phyloP scores from a whole-genome alignment of 2,888 invertebrate genomes.

The Sminthurides aquaticus region DNA sequence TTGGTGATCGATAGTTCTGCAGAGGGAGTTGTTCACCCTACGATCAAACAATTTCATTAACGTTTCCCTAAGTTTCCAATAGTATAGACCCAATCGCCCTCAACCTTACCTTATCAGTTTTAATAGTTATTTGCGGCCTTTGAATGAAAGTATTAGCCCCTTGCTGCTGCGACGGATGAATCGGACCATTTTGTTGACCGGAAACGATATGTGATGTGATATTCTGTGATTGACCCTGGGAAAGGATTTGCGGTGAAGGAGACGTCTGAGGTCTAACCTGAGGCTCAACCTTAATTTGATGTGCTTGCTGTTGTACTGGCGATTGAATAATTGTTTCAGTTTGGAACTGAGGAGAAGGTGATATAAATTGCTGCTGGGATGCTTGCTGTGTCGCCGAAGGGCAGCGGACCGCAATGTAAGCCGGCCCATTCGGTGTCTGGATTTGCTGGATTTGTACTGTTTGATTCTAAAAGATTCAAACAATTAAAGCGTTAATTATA shows the following conservation, averaged over 20 bases:
- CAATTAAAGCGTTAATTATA: not conserved
- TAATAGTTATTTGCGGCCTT: conserved; percentile 17
- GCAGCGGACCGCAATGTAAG: conserved; percentile 46
- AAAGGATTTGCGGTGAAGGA: not conserved
- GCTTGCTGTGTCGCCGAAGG: conserved; percentile 15
- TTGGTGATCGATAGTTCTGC: not conserved
- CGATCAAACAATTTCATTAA: too few relatives aligned
- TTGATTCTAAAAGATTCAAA: conserved; percentile 11
- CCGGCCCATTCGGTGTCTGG: conserved; percentile 50
- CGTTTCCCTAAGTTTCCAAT: too few relatives aligned
- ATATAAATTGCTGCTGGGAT: conserved; percentile 21
- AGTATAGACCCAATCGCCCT: too few relatives aligned
- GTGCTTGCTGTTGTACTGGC: conserved; percentile 21
- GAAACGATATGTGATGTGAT: conserved; percentile 5
- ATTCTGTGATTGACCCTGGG: not conserved
- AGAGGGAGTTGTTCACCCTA: not conserved
- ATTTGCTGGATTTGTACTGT: conserved; percentile 50
- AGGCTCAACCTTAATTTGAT: conserved; percentile 8
- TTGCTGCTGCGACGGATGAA: conserved; percentile 5
- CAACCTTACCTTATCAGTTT: conserved; percentile 23
- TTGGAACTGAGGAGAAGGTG: conserved; percentile 20
- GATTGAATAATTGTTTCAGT: conserved; percentile 2
- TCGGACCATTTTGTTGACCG: conserved; percentile 24
- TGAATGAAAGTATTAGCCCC: not conserved
- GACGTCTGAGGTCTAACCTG: not conserved